Evolutionary conservation across 2,888 invertebrate genomes (phyloP), one percentile per base, ranked within the genome.

Genomic region (Rhaphigaster nebulosa): DNA sequence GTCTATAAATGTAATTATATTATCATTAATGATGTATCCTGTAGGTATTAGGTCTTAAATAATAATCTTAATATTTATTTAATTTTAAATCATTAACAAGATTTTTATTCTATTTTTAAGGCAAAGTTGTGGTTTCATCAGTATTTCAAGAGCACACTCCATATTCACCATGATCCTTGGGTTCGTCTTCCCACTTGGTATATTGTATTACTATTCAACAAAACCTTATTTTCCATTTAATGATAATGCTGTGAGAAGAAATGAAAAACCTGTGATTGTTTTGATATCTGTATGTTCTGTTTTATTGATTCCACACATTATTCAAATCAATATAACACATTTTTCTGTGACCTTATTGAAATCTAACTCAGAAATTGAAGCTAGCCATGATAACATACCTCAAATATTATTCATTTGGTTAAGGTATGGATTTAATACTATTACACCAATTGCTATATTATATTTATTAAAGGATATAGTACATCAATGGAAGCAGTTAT

Each of bases 261-360:
- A 29, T 89, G 89, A 70, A 89, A 89, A 52, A 50, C 65, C 89
- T 20, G 76, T 89, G 20, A 76, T 89, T 20, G 23, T 89, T 52
- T 45, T 89, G 18, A 70, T 89, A 45, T 89, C 70, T 23, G 2
- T 76, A 65, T 89, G 89, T 34, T 89, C 89, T 29, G 60, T 89
- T 50, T 76, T 89, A 89, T 70, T 89, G n/a, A 89, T 89, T 13
- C 89, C 89, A 41, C 89, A 89, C 34, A 89, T 89, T 13, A 89
- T 89, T 70, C 52, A 50, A 52, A 70, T 89, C 38, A 89, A 89
- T 76, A 89, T 89, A 10, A 76, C 76, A n/a, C 89, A 89, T 50
- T 89, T 89, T 12, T 89, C 89, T 34, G 60, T 70, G n/a, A 76
- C 20, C 23, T 41, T 89, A 65, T 20, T 89, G 45, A 89, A 65